Evolutionary conservation across 2,888 invertebrate species (phyloP).

Genomic region (Alviniconcha strummeri): DNA sequence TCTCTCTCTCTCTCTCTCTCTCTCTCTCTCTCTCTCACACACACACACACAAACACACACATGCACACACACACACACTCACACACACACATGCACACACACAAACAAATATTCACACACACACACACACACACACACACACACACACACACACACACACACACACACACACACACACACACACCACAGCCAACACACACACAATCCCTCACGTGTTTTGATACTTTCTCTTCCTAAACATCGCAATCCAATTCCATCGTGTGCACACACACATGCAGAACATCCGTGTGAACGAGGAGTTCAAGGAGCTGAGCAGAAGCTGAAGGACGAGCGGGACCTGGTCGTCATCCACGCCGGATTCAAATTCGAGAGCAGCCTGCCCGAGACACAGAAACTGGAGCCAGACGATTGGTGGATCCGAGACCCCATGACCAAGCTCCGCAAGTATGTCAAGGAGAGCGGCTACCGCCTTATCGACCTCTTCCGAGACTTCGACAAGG

Average conservation of each 20-base stretch:
- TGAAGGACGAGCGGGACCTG: slow-evolving; percentile 52
- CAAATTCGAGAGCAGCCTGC: slow-evolving; percentile 30
- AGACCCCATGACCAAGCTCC: slow-evolving; percentile 66
- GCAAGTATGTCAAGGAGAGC: slow-evolving; percentile 50
- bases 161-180: neutral
- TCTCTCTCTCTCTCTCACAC: neutral
- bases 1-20: too few relatives aligned
- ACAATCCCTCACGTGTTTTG: neutral
- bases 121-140: neutral
- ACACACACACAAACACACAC: slow-evolving; percentile 1
- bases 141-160: neutral
- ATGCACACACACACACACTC: neutral
- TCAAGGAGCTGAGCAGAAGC: slow-evolving; percentile 52
- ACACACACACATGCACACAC: neutral
- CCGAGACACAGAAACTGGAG: slow-evolving; percentile 37
- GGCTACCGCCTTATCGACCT: slow-evolving; percentile 67
- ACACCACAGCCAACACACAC: too few relatives aligned
- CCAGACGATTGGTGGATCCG: slow-evolving; percentile 48
- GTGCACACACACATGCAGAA: slow-evolving; percentile 47
- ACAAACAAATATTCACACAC: neutral
- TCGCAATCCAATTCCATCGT: neutral
- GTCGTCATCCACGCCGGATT: slow-evolving; percentile 61
- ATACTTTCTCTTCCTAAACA: neutral
- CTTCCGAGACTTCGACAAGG: slow-evolving; percentile 68
- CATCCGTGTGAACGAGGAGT: slow-evolving; percentile 61